Percentiles rank a stretch among this genome's conserved stretches.
Evolutionary conservation across 2,113 vertebrate species (phyloP).

Genomic region (Brienomyrus longianalis): DNA sequence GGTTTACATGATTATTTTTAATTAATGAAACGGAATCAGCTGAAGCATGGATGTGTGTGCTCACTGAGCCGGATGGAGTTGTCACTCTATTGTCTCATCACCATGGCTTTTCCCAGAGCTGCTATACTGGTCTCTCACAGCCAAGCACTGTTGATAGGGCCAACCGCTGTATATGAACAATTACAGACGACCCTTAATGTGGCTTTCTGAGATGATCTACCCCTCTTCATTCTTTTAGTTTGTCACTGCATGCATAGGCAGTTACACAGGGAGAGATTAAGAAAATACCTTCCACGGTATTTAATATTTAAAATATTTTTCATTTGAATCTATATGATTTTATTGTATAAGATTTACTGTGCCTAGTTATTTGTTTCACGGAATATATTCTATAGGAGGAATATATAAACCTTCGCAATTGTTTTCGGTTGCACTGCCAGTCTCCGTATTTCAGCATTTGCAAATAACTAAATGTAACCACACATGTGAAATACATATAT

Average conservation of each 20-base stretch:
- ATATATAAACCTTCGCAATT: background rate
- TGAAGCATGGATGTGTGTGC: background rate
- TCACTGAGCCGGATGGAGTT: background rate
- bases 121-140: background rate
- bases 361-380: background rate
- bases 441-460: background rate
- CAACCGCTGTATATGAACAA: background rate
- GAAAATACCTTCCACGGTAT: background rate
- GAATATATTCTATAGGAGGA: background rate
- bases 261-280: background rate
- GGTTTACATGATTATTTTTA: conserved; percentile 8
- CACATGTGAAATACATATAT: background rate
- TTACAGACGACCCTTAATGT: background rate
- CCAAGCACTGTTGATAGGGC: background rate
- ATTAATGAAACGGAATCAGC: background rate
- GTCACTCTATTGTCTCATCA: background rate
- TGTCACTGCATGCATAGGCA: background rate
- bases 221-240: background rate
- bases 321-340: background rate
- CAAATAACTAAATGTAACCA: background rate
- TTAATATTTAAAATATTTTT: background rate
- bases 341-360: background rate
- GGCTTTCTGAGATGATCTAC: background rate
- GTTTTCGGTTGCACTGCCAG: background rate
- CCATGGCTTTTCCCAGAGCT: background rate